phyloP scores from a whole-genome alignment of 2,888 invertebrate species.

The Antheraea yamamai region DNA sequence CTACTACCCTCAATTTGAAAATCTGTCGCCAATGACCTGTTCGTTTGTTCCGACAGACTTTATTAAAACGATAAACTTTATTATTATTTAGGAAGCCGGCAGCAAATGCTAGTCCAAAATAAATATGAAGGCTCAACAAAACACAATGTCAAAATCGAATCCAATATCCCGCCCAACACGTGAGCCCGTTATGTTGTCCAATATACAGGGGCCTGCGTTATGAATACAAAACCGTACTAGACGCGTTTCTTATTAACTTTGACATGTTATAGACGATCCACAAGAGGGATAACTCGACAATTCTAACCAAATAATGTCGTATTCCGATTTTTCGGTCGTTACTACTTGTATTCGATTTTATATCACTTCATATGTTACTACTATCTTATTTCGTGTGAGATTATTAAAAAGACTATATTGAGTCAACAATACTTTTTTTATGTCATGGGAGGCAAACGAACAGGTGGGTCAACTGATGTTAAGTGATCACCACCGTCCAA shows the following conservation, averaged over 20 bases:
- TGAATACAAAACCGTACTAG: neutral
- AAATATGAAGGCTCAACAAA: slow-evolving; percentile 13
- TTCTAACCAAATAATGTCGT: slow-evolving; percentile 23
- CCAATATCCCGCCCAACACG: slow-evolving; percentile 15
- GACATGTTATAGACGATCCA: slow-evolving; percentile 15
- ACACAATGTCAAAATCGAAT: slow-evolving; percentile 14
- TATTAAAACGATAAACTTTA: neutral
- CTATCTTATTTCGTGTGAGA: neutral
- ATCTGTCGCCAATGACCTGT: too few species aligned
- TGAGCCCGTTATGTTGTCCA: neutral
- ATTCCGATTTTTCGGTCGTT: slow-evolving; percentile 11
- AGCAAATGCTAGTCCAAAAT: neutral
- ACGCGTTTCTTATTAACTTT: slow-evolving; percentile 18
- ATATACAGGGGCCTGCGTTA: neutral
- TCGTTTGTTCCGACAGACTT: too few species aligned
- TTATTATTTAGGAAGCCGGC: neutral
- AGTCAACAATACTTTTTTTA: too few species aligned
- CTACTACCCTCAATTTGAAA: too few species aligned
- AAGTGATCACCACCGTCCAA: too few species aligned
- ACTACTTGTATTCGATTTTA: neutral
- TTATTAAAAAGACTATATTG: neutral
- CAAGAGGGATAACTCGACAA: slow-evolving; percentile 19
- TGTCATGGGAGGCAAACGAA: too few species aligned
- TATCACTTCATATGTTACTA: neutral
- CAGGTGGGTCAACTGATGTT: too few species aligned